Evolutionary conservation across 2,797 vertebrate species (phyloP).

Genomic region (Betta splendens): DNA sequence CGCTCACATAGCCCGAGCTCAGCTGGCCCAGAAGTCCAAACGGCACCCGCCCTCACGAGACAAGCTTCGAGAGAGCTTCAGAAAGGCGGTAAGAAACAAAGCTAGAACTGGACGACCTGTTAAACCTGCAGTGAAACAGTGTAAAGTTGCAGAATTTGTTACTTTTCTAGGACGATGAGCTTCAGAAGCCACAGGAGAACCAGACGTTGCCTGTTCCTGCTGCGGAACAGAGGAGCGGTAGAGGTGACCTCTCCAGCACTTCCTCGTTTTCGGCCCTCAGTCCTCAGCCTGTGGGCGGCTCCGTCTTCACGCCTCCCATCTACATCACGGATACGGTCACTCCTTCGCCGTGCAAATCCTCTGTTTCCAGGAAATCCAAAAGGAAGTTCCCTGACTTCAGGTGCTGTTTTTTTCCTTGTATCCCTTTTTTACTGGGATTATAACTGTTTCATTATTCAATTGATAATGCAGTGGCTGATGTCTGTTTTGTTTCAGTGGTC

Average conservation of each 20-base stretch:
- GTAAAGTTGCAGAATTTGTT: background rate
- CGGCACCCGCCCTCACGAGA: constrained; percentile 90
- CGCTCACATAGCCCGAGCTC: constrained; percentile 89
- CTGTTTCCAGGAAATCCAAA: constrained; percentile 81
- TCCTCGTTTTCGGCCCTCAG: constrained; percentile 62
- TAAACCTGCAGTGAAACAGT: background rate
- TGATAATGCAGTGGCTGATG: too few relatives aligned
- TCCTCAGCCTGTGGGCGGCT: constrained; percentile 72
- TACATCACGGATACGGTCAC: constrained; percentile 51
- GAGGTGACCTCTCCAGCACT: constrained; percentile 59
- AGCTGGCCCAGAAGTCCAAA: constrained; percentile 90
- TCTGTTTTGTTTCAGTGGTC: constrained; percentile 77
- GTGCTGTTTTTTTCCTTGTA: constrained; percentile 70
- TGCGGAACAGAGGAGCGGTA: constrained; percentile 49
- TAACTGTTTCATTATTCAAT: too few relatives aligned
- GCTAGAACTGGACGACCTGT: background rate
- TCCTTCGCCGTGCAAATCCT: constrained; percentile 73
- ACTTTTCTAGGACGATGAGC: constrained; percentile 50
- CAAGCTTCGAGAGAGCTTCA: constrained; percentile 86
- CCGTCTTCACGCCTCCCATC: constrained; percentile 74
- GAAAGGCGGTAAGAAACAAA: constrained; percentile 66
- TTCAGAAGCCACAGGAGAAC: constrained; percentile 71
- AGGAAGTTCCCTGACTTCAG: constrained; percentile 91
- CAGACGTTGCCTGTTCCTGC: constrained; percentile 45
- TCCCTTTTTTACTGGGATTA: too few relatives aligned